Evolutionary conservation across 23 tunicate species (phyloP), one percentile per base, ranked within the genome.

Genomic region (Clavelina lepadiformis): DNA sequence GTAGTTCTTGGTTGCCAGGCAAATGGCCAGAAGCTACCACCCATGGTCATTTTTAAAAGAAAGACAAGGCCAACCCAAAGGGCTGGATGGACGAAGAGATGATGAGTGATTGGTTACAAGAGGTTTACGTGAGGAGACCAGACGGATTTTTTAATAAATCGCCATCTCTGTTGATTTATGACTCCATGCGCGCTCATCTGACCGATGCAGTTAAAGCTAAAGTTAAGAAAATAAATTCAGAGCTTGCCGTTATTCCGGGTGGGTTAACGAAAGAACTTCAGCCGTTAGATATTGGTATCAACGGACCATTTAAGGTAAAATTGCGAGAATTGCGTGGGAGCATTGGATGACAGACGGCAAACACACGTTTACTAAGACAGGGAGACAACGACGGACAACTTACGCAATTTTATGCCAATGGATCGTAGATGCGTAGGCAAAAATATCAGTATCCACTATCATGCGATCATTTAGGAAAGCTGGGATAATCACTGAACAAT

Each of bases 231-330:
- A 30, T 30, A 31, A 58, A 58, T 58, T 58, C 64, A 28, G 35
- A 28, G 35, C 31, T 31, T 58, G 6, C 64, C 35, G 35, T 58
- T 31, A 58, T 58, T 58, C 64, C 64, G 34, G 64, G 35, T 30
- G 64, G 64, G 35, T 28, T 31, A 58, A 58, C 64, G 23, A 58
- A 58, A 31, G 34, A 28, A 28, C 64, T 31, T 58, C 64, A 58
- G 64, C 64, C 64, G 34, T 35, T 58, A 58, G 64, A 58, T 3
- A 58, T 58, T 58, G 34, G 35, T 31, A 31, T 58, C 64, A 58
- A 58, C 35, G 21, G 64, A 28, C 30, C 35, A 30, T 58, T 58
- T 31, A 58, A 58, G 64, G 34, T 30, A 24, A 30, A 58, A 30
- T 15, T 58, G 35, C 64, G 64, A 3, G 64, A n/a, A n/a, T 28